Percentiles rank a stretch among this genome's conserved stretches.
phyloP scores from a whole-genome alignment of 2,113 vertebrate species.

The Oryzias javanicus region DNA sequence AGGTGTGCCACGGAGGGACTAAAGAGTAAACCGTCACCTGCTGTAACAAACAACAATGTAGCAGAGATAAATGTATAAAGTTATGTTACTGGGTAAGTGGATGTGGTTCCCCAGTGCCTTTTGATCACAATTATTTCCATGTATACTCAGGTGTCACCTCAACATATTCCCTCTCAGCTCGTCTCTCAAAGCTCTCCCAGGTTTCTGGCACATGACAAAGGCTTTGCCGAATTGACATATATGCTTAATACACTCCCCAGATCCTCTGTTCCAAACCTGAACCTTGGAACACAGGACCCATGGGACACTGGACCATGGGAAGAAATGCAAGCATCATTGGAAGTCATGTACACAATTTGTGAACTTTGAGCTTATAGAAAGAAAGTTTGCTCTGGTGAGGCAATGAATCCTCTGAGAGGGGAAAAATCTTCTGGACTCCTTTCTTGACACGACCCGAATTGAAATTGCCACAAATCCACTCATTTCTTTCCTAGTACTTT shows the following conservation, averaged over 20 bases:
- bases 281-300: background rate
- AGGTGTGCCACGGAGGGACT: conserved; percentile 69
- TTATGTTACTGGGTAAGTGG: conserved; percentile 7
- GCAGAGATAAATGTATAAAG: conserved; percentile 68
- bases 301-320: background rate
- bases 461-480: background rate
- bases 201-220: background rate
- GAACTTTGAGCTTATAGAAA: background rate
- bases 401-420: background rate
- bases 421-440: background rate
- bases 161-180: conserved; percentile 4
- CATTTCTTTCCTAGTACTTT: background rate
- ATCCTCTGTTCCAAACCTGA: background rate
- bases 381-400: background rate
- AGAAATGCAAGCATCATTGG: background rate
- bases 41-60: conserved; percentile 67
- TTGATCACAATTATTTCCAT: conserved; percentile 16
- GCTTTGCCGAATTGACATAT: background rate
- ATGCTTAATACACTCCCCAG: background rate
- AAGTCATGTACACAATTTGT: background rate
- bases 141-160: conserved; percentile 11
- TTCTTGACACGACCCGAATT: background rate
- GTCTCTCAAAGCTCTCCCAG: background rate
- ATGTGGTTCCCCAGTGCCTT: conserved; percentile 58
- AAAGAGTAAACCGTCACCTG: conserved; percentile 70